These are phyloP conservation scores for Murina feae DNA, from an alignment of 2,113 vertebrate genomes.

Conservation along the genomic window DNA sequence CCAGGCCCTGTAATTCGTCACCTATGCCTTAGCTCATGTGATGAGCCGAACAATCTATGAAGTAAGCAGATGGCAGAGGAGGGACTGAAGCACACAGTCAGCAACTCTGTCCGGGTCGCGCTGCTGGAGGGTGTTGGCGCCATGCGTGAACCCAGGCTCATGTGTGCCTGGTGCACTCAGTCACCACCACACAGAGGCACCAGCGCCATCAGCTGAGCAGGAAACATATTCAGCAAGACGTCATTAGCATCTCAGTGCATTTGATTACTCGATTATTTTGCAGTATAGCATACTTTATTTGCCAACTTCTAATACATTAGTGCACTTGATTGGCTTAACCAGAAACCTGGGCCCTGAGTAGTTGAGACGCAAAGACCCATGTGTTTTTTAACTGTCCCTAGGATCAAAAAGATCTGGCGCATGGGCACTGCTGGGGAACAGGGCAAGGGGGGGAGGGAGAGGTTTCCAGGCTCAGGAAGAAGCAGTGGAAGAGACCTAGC, in stretches of 20 bases:
- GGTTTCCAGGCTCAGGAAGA: neutral
- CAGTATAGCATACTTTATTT: neutral
- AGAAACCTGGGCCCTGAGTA: neutral
- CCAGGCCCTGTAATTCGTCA: neutral
- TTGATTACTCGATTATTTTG: neutral
- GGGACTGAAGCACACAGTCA: neutral
- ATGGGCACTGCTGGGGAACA: neutral
- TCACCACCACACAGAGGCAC: rapidly evolving
- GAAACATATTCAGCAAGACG: neutral
- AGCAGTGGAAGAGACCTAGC: neutral
- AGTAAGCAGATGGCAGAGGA: neutral
- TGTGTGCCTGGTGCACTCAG: no score
- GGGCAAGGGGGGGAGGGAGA: rapidly evolving
- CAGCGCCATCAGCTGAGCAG: no score
- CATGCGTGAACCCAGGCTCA: neutral
- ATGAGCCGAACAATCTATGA: neutral
- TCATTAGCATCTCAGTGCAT: neutral
- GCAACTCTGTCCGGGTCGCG: neutral
- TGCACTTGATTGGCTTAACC: neutral
- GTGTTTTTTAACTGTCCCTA: neutral
- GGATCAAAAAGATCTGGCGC: neutral
- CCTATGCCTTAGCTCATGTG: neutral
- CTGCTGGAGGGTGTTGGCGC: neutral
- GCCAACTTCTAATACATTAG: neutral
- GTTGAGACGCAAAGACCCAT: neutral